A percentile compares a stretch with the other conserved stretches of the same genome.
Evolutionary conservation across 2,797 vertebrate species (phyloP).

Genomic region (Acrossocheilus fasciatus): DNA sequence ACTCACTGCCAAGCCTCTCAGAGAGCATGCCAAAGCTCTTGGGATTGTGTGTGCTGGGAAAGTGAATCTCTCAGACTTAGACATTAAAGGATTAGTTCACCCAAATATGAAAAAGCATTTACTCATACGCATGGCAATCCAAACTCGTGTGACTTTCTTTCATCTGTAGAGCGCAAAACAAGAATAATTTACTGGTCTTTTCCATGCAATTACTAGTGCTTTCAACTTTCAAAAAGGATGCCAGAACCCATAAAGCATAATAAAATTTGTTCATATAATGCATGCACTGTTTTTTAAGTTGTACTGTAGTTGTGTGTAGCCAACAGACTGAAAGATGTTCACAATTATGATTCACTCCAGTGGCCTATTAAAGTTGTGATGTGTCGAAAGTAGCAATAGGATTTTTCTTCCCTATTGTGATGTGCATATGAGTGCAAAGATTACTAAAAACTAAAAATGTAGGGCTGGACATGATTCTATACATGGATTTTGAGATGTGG

Average conservation of each 20-base stretch:
- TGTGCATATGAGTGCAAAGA: not conserved
- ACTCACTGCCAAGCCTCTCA: conserved; percentile 40
- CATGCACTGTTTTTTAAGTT: not conserved
- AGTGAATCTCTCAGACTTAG: conserved; percentile 30
- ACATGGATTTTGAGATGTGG: not conserved
- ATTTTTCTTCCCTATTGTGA: not conserved
- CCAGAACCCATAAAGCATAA: not conserved
- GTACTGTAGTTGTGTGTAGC: not conserved
- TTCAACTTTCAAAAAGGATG: conserved; percentile 3
- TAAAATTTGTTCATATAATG: not conserved
- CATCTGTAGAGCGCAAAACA: not conserved
- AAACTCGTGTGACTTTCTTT: not conserved
- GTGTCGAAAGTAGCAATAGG: not conserved
- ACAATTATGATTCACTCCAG: not conserved
- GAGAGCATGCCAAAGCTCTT: conserved; percentile 14
- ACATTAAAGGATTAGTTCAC: conserved; percentile 29
- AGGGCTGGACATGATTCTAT: not conserved
- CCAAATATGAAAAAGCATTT: conserved; percentile 21
- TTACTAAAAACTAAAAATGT: not conserved
- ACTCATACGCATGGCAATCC: not conserved
- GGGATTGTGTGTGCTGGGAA: conserved; percentile 18
- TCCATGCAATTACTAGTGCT: not conserved
- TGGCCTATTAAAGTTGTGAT: not conserved
- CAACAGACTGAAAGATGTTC: not conserved
- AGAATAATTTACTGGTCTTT: conserved; percentile 4